Base-by-base conservation (phyloP, 2,113 vertebrate species). In the Rhadina sibilatrix region DNA sequence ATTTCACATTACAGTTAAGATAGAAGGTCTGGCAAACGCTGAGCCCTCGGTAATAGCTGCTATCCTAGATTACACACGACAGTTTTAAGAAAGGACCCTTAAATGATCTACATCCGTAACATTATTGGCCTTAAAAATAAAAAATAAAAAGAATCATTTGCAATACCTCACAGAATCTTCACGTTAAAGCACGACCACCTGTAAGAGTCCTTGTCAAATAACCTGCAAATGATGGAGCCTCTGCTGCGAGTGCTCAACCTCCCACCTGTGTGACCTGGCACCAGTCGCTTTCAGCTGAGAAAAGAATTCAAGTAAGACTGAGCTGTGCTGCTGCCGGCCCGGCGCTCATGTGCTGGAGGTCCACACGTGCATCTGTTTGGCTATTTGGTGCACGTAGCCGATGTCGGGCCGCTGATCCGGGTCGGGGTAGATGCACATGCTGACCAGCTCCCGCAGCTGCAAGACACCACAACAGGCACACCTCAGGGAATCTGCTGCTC, bases 331-430 rank as follows among this genome's bases (percentile, higher is more conserved):
- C 95, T 70, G 57, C 22, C 23, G 92, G 49, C 25, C 13, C 0
- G 3, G 46, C 9, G 37, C 33, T 99, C 98, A 99, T 96, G 98
- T 98, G 97, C 98, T 98, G 37, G 98, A 96, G 46, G 97, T 98
- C 98, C 98, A 98, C 52, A 98, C 96, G 6, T 99, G 98, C 98
- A 99, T 99, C 94, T 99, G 98, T 89, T 97, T 98, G 42, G 98
- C 98, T 23, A 98, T 95, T 93, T 99, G 98, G 97, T 98, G 98
- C 96, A 99, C 98, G 13, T 98, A 99, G 1, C 96, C 93, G 42
- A 98, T 98, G 96, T 99, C 98, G 0, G 98, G 98, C 61, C 98
- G 96, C 10, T 98, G 98, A 25, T 97, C 97, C 0, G 98, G 98
- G 38, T 98, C 98, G 0, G 98, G 98, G 94, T 98, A 98, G 71